Evolutionary conservation across 2,113 vertebrate genomes (phyloP).

Genomic region (Megaptera novaeangliae): DNA sequence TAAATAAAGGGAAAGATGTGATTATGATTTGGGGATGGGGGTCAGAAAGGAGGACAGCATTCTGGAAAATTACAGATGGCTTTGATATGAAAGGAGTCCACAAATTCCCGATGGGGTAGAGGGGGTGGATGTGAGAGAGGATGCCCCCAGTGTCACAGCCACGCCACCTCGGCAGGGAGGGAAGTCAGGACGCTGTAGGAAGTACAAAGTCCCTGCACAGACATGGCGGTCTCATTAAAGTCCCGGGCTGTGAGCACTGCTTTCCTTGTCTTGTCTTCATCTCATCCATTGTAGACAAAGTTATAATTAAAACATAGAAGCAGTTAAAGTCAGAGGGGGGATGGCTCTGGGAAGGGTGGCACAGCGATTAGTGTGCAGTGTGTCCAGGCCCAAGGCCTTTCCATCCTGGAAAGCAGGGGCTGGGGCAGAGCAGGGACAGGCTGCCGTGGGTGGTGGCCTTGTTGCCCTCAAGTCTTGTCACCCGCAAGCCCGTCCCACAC

Average conservation of each 20-base stretch:
- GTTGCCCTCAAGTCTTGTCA: neutral
- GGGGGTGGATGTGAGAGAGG: neutral
- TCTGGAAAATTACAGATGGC: neutral
- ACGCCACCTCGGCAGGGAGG: neutral
- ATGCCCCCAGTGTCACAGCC: neutral
- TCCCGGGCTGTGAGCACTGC: accelerated
- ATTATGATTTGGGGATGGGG: accelerated
- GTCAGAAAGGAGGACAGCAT: neutral
- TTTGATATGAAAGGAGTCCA: neutral
- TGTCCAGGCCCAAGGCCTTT: neutral
- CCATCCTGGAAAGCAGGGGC: neutral
- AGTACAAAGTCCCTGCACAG: neutral
- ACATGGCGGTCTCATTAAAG: neutral
- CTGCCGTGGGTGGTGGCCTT: neutral
- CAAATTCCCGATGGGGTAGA: neutral
- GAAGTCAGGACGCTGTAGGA: neutral
- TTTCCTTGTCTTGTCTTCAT: neutral
- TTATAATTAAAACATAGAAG: neutral
- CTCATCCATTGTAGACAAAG: neutral
- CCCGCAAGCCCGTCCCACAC: neutral
- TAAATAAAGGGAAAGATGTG: neutral
- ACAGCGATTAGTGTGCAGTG: neutral
- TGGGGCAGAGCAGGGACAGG: neutral
- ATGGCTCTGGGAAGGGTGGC: neutral
- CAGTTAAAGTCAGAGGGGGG: neutral